These are phyloP conservation scores for Phorcus lineatus DNA, from an alignment of 2,888 invertebrate species.

Conservation along the genomic window DNA sequence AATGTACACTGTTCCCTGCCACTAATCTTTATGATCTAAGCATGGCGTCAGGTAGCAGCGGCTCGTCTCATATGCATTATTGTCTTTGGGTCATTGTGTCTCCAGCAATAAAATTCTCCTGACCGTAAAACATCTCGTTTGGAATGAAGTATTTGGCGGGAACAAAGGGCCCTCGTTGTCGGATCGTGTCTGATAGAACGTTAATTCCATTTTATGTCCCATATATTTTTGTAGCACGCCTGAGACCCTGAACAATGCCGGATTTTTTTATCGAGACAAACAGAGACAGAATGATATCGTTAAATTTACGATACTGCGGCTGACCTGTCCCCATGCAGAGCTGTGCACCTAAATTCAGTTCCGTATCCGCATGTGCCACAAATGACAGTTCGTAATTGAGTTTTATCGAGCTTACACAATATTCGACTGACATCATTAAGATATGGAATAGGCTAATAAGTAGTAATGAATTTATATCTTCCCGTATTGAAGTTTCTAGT, in stretches of 20 bases:
- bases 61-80: background rate
- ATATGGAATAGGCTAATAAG: background rate
- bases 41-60: background rate
- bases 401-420: constrained; percentile 11
- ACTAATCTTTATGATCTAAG: background rate
- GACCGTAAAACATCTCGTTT: constrained; percentile 16
- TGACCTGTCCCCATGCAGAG: constrained; percentile 15
- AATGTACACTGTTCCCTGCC: background rate
- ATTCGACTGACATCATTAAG: background rate
- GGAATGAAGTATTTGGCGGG: constrained; percentile 15
- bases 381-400: constrained; percentile 15
- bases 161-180: constrained; percentile 10
- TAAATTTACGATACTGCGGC: constrained; percentile 17
- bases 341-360: constrained; percentile 11
- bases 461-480: constrained; percentile 17
- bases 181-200: constrained; percentile 19
- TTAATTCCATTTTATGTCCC: constrained; percentile 23
- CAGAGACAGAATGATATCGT: constrained; percentile 11
- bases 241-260: background rate
- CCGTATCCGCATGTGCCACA: constrained; percentile 7
- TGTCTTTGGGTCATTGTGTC: constrained; percentile 10
- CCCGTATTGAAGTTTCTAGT: background rate
- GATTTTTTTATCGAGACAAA: constrained; percentile 2
- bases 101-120: constrained; percentile 9
- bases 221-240: constrained; percentile 17